phyloP scores from a whole-genome alignment of 2,797 vertebrate species.

The Molossus molossus region DNA sequence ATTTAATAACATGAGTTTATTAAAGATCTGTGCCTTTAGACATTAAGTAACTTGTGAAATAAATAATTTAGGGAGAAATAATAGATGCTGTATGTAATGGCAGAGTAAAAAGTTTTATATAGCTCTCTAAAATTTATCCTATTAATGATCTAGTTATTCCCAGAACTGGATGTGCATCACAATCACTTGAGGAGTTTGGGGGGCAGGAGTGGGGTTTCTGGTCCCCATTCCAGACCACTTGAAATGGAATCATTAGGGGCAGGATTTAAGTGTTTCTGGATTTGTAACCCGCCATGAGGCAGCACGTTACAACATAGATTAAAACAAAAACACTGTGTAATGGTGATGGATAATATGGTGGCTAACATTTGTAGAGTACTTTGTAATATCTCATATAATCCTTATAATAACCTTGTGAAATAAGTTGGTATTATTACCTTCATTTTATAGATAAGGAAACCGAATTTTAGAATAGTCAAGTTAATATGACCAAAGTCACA shows the following conservation, averaged over 20 bases:
- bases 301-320: conserved; percentile 20
- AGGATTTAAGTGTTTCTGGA: not conserved
- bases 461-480: not conserved
- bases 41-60: not conserved
- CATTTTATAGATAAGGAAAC: conserved; percentile 1
- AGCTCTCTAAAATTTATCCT: not conserved
- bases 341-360: conserved; percentile 18
- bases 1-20: conserved; percentile 48
- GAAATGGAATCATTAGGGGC: not conserved
- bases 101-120: not conserved
- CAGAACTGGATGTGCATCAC: not conserved
- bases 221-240: not conserved
- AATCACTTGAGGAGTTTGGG: not conserved
- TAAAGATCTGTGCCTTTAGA: conserved; percentile 4
- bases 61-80: not conserved
- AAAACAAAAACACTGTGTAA: not conserved
- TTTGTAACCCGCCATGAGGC: conserved; percentile 9
- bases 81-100: not conserved
- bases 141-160: conserved; percentile 13
- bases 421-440: conserved; percentile 20
- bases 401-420: not conserved
- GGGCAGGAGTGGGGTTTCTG: not conserved
- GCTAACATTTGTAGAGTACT: not conserved
- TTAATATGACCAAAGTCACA: not conserved
- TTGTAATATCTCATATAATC: conserved; percentile 25